Evolutionary conservation across 2,797 vertebrate genomes (phyloP), one percentile per base, ranked within the genome.

Genomic region (Gambelia wislizenii): DNA sequence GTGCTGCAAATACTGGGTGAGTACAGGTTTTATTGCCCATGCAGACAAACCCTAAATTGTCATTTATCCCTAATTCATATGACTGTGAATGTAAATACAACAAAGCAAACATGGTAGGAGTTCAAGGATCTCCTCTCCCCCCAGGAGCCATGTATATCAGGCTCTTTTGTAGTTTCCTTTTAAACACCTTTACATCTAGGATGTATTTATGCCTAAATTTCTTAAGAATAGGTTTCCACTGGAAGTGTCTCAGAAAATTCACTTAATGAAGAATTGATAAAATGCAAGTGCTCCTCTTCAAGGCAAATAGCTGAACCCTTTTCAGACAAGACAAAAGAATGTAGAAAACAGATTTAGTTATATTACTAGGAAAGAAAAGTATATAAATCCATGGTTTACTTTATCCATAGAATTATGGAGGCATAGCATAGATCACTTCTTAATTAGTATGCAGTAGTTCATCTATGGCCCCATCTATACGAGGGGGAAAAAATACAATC

Each of bases 81-180:
- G 18, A 6, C 80, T 20, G 1, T 6, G 44, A 44, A 36, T 49
- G 75, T 39, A 30, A 74, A 33, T 39, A 18, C 25, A 75, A 86
- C 4, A 75, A 89, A 80, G 30, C 64, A 49, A 85, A 25, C 47
- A 18, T 78, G 72, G 56, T 39, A 72, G 81, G 74, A 25, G 7
- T 36, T 88, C 16, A 59, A 77, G 70, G 85, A 79, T 59, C 44
- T 61, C 47, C 89, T 90, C 70, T 42, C 4, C 20, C 18, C 27
- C 2, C n/a, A n/a, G n/a, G n/a, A 27, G 20, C 83, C 49, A 67
- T 90, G 85, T 44, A 20, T 27, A 67, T 89, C 67, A 70, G 44
- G 52, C n/a, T 54, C 70, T 69, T 59, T 87, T 64, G 20, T 9
- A 6, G 22, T 22, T 44, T 44, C 18, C 14, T 86, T 93, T 91